Evolutionary conservation across 1,140 invertebrate species (phyloP), one percentile per base, ranked within the genome.

Genomic region (Idris sp.): DNA sequence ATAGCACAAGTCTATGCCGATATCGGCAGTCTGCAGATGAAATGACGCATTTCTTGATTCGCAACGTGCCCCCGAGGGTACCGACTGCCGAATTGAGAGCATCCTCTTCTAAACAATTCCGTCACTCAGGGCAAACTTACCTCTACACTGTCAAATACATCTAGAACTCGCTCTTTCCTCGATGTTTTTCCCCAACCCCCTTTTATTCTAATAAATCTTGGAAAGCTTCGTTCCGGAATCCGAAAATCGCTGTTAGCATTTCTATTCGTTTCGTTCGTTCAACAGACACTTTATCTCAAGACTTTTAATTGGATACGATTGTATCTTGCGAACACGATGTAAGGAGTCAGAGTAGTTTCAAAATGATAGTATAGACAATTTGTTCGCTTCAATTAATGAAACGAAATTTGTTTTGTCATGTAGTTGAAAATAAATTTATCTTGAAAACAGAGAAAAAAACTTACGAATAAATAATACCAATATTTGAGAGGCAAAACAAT

Each of bases 11-110:
- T 79, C 80, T 62, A 81, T 80, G 79, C 74, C 74, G 85, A 85
- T 87, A 87, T 87, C 86, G 86, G 86, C 86, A 87, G 86, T 86
- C 85, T 84, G 81, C 81, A 81, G 81, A 87, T 87, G 84, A 86
- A 87, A 88, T 84, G 84, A 81, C 82, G 84, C 81, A 79, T 83
- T 79, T 82, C 83, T 80, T 82, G 81, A 83, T 84, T 72, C 82
- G 53, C 81, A 81, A 85, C 80, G 80, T 86, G 84, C 84, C 84
- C 76, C 74, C n/a, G 61, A 72, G 83, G 84, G 76, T 77, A 75
- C 73, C 68, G 68, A 71, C 80, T 82, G 80, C 83, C 82, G 77
- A 84, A 84, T 81, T 69, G 68, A n/a, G n/a, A 82, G 59, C 61
- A 58, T 49, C 48, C 35, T 59, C 41, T 43, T 68, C 71, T 54